Conservation (phyloP, 2,797 vertebrate species). For the Potorous gilbertii region DNA sequence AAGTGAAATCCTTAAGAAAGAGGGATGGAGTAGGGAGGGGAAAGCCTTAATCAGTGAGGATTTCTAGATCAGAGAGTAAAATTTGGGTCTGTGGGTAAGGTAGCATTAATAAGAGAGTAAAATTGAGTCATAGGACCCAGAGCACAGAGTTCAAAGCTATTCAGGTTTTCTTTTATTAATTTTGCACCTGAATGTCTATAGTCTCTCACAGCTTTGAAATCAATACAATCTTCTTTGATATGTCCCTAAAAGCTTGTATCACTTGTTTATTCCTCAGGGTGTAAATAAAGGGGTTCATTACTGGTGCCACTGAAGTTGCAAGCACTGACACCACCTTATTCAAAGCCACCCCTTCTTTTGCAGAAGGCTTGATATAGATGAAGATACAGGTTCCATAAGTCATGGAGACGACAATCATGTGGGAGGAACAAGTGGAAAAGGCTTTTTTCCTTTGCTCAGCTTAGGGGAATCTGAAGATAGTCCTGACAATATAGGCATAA, state of each 20-base stretch:
- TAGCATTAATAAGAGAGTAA: no score
- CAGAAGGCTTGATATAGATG: slow-evolving; percentile 71
- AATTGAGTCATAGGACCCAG: no score
- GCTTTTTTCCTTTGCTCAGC: slow-evolving; percentile 62
- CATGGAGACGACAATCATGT: slow-evolving; percentile 70
- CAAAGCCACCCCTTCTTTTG: slow-evolving; percentile 26
- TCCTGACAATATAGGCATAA: slow-evolving; percentile 44
- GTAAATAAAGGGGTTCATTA: slow-evolving; percentile 71
- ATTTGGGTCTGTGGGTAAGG: no score
- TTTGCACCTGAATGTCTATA: neutral
- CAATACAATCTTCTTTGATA: neutral
- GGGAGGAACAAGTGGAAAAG: slow-evolving; percentile 65
- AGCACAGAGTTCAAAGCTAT: no score
- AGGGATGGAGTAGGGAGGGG: no score
- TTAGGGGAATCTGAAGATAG: slow-evolving; percentile 56
- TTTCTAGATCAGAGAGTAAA: no score
- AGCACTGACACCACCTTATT: slow-evolving; percentile 65
- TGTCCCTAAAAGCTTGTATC: slow-evolving; percentile 53
- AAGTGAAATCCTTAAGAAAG: neutral
- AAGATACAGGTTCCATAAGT: slow-evolving; percentile 77
- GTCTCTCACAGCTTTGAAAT: no score
- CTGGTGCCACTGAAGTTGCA: slow-evolving; percentile 35
- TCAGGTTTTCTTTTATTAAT: no score
- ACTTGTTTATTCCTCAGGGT: slow-evolving; percentile 70
- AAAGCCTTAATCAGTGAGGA: no score